Base-by-base conservation (phyloP, 2,888 invertebrate genomes). In the Stramonita haemastoma region DNA sequence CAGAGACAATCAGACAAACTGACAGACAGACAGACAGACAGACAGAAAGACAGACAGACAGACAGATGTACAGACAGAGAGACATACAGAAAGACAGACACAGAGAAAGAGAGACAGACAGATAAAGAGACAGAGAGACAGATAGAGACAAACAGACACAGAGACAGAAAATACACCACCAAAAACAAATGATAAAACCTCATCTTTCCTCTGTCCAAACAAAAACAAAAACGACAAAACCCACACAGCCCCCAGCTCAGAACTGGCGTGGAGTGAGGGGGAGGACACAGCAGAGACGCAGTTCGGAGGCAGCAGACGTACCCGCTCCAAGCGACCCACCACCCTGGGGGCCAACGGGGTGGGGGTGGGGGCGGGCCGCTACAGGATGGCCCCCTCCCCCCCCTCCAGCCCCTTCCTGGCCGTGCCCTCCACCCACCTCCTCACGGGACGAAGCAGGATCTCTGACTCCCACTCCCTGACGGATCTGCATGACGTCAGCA, bases 371-470 rank as follows among this genome's bases (percentile, higher is more conserved):
- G 84, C 36, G n/a, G 83, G 81, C 17, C 26, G 79, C 2, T n/a
- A 83, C 81, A 6, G 46, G 77, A 85, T 66, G 26, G 17, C 22
- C 36, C 73, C 11, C n/a, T 79, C 79, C 26, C 60, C 87, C 22
- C 90, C 89, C 29, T 88, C 90, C 15, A 90, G 90, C 83, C 90
- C 90, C 56, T 91, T 88, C 87, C 87, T 91, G 29, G 90, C 90
- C 13, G 90, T 90, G 0, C 91, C 91, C 8, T 70, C 79, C 81
- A 85, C 90, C 56, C 90, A 91, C 29, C 87, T 88, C 26, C 86
- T 79, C 26, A 22, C 87, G 5, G 86, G 81, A 56, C 83, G 84
- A 56, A 34, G 56, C 36, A 70, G 86, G 83, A 89, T 90, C 83
- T 86, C 89, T 29, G 89, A 86, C 60, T 89, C 89, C 22, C 89